A percentile compares a stretch with the other conserved stretches of the same genome.
Evolutionary conservation across 2,888 invertebrate genomes (phyloP).

Genomic region (Hypena proboscidalis): DNA sequence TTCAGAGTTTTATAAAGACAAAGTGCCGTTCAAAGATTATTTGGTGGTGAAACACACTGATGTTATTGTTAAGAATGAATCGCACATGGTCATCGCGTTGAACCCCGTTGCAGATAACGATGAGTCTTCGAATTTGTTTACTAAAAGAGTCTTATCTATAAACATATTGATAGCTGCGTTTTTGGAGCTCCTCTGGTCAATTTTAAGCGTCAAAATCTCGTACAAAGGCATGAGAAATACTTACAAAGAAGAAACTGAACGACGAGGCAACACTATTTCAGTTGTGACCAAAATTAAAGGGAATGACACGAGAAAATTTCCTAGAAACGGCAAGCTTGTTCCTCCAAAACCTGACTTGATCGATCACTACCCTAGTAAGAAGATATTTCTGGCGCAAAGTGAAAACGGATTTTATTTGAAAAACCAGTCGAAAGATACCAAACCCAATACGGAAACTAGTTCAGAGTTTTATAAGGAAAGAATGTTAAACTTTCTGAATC

Average conservation of each 20-base stretch:
- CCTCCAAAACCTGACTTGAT: constrained; percentile 82
- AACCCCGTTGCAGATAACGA: constrained; percentile 50
- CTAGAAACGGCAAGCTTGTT: constrained; percentile 69
- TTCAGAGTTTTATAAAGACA: constrained; percentile 72
- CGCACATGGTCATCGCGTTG: constrained; percentile 68
- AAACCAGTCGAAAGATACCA: constrained; percentile 76
- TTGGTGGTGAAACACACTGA: constrained; percentile 69
- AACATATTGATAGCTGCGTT: constrained; percentile 86
- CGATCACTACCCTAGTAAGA: constrained; percentile 82
- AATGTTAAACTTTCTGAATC: constrained; percentile 76
- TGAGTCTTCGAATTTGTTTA: constrained; percentile 62
- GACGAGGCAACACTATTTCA: constrained; percentile 80
- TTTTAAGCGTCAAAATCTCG: constrained; percentile 85
- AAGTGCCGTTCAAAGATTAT: constrained; percentile 68
- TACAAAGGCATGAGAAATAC: constrained; percentile 86
- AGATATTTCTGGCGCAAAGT: constrained; percentile 78
- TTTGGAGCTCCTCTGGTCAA: constrained; percentile 86
- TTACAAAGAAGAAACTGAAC: constrained; percentile 83
- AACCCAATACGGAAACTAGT: constrained; percentile 72
- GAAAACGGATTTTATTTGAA: constrained; percentile 76
- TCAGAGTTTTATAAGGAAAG: constrained; percentile 78
- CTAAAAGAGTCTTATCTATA: constrained; percentile 80
- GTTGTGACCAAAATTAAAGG: constrained; percentile 85
- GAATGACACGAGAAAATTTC: constrained; percentile 70
- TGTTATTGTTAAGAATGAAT: constrained; percentile 65